phyloP scores from a whole-genome alignment of 30 jellyfish, hydroid and myxozoan genomes.

The Chironex yamaguchii region DNA sequence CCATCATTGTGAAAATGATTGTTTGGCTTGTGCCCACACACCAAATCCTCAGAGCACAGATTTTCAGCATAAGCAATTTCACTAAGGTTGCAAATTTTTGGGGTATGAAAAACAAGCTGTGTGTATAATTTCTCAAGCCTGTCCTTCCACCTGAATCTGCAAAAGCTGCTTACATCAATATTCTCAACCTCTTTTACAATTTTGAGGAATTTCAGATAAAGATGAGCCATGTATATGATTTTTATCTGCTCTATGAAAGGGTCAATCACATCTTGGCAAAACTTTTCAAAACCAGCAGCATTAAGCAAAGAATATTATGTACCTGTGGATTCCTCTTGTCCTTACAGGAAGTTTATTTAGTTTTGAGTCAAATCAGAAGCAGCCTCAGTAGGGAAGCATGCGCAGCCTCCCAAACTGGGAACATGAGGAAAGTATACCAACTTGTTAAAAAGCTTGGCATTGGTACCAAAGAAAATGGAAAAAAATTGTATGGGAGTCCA shows the following conservation, averaged over 20 bases:
- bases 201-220: slow-evolving; percentile 4
- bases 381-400: too few species aligned
- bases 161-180: slow-evolving; percentile 39
- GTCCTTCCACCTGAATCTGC: slow-evolving; percentile 23
- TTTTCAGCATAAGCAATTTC: slow-evolving; percentile 54
- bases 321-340: too few species aligned
- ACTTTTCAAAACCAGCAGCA: background rate
- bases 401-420: too few species aligned
- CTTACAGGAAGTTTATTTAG: too few species aligned
- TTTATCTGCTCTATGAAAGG: background rate
- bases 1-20: too few species aligned
- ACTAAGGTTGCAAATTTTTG: slow-evolving; percentile 32
- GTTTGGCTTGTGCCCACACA: background rate
- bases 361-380: too few species aligned
- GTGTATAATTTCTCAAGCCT: slow-evolving; percentile 13
- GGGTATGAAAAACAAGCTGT: slow-evolving; percentile 59
- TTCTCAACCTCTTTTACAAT: slow-evolving; percentile 38
- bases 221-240: slow-evolving; percentile 14
- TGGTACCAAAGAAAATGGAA: too few species aligned
- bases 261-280: slow-evolving; percentile 26
- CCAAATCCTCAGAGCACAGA: background rate
- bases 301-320: slow-evolving; percentile 17
- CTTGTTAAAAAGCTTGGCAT: too few species aligned
- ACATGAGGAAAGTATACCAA: too few species aligned
- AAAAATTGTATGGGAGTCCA: too few species aligned